Conservation (phyloP, 2,888 invertebrate species). For the Synanthedon andrenaeformis region DNA sequence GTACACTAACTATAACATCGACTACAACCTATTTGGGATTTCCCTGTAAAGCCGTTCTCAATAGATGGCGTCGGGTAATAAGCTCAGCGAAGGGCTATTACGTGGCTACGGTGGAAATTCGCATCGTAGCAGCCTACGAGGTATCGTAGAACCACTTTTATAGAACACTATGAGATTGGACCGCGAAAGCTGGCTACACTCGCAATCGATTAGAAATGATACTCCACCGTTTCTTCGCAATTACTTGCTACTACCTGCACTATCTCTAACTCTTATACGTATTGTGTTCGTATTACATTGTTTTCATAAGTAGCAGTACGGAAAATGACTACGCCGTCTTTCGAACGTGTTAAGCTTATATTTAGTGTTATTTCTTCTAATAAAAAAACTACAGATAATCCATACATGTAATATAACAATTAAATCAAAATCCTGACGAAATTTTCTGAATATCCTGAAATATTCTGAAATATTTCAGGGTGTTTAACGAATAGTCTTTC, state of each 20-base stretch:
- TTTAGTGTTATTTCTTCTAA: constrained; percentile 1
- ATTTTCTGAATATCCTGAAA: too few species aligned
- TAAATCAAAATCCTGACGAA: too few species aligned
- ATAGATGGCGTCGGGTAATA: constrained; percentile 66
- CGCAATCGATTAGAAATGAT: constrained; percentile 49
- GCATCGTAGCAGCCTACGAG: constrained; percentile 39
- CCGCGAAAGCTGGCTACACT: constrained; percentile 35
- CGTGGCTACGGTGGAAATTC: constrained; percentile 51
- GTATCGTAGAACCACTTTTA: constrained; percentile 50
- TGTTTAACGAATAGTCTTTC: too few species aligned
- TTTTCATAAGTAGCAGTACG: neutral
- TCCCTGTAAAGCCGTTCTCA: constrained; percentile 65
- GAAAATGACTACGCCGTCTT: constrained; percentile 8
- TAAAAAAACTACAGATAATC: neutral
- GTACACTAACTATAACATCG: constrained; percentile 43
- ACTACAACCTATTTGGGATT: constrained; percentile 61
- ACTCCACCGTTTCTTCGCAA: constrained; percentile 12
- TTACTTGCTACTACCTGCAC: too few species aligned
- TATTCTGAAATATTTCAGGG: too few species aligned
- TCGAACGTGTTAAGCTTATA: constrained; percentile 9
- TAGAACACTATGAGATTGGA: constrained; percentile 34
- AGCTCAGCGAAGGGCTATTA: constrained; percentile 67
- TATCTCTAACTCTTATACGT: constrained; percentile 29
- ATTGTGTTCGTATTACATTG: constrained; percentile 23
- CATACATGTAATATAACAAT: too few species aligned